Evolutionary conservation across 2,888 invertebrate species (phyloP).

Genomic region (Eristalinus sepulchralis): DNA sequence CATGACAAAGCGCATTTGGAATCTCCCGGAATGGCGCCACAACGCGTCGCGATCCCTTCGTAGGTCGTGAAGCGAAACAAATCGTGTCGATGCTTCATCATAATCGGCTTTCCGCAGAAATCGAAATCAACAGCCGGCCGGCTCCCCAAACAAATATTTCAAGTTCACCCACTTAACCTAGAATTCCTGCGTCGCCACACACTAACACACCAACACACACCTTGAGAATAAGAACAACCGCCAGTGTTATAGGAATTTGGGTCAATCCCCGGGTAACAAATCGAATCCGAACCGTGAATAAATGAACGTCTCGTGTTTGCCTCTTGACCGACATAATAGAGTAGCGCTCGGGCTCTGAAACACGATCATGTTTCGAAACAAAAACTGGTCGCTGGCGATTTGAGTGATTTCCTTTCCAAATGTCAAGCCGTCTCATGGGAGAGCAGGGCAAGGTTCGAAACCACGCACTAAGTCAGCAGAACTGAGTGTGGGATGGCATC

Average conservation of each 20-base stretch:
- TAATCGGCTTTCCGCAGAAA: slow-evolving; percentile 56
- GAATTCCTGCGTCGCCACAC: slow-evolving; percentile 7
- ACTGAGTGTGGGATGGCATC: slow-evolving; percentile 41
- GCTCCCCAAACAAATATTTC: slow-evolving; percentile 22
- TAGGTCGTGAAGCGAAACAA: slow-evolving; percentile 38
- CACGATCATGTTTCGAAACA: slow-evolving; percentile 58
- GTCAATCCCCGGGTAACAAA: slow-evolving; percentile 44
- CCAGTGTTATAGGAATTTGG: slow-evolving; percentile 7
- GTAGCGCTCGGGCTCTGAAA: slow-evolving; percentile 31
- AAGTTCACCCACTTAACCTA: slow-evolving; percentile 64
- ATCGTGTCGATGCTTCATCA: slow-evolving; percentile 17
- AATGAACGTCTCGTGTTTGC: slow-evolving; percentile 55
- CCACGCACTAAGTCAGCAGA: slow-evolving; percentile 46
- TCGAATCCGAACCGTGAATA: slow-evolving; percentile 14
- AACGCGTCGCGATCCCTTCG: neutral
- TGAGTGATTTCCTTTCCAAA: slow-evolving; percentile 21
- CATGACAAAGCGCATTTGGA: slow-evolving; percentile 21
- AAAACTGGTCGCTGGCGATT: slow-evolving; percentile 26
- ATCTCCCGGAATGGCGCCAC: slow-evolving; percentile 8
- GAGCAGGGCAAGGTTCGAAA: slow-evolving; percentile 25
- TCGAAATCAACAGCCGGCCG: slow-evolving; percentile 37
- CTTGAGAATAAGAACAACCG: neutral
- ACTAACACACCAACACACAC: neutral
- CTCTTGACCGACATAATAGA: slow-evolving; percentile 63
- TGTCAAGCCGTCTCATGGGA: slow-evolving; percentile 5